Base-by-base conservation (phyloP, 2,888 invertebrate species). In the Coenonympha arcania region DNA sequence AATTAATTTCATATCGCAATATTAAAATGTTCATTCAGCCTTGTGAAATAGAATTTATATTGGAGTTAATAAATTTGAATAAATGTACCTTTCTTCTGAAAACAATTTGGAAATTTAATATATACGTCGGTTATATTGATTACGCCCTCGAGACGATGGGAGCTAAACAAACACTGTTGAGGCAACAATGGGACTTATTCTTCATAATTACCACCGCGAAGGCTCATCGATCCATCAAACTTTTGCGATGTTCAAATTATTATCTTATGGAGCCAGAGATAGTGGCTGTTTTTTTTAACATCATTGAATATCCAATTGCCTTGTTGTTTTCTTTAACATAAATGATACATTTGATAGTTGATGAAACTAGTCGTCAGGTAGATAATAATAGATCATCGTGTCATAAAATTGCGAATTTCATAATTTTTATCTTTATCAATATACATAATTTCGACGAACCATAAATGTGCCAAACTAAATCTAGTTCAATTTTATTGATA, bases 191-290 rank as follows among this genome's bases (percentile, higher is more conserved):
- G 47, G 47, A 48, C 39, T 6, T 52, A 53, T 34, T 54, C 54
- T 46, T 47, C 53, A 39, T 37, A 51, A 55, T 54, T 54, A 50
- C 34, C 9, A 34, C 44, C 37, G 30, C 26, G 46, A 43, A 43
- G 49, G 34, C 47, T 48, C 52, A 50, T 50, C 50, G 57, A 55
- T 55, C 49, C 31, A 46, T 44, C 44, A 48, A 54, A 50, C 22
- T 56, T 52, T 42, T 31, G 15, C 46, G 20, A 47, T 24, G 36
- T 26, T 22, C 31, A 28, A 42, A 39, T 36, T 26, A 49, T 48
- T 50, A 49, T 48, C 48, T 37, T 34, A 31, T 47, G 47, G 8
- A 4, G 15, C 15, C 8, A 33, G 31, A 33, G 31, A 15, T 8
- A 1, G 16, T 16, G n/a, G n/a, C n/a, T n/a, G n/a, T n/a, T n/a